Conservation (phyloP, 2,888 invertebrate genomes). For the Podabrus alpinus region DNA sequence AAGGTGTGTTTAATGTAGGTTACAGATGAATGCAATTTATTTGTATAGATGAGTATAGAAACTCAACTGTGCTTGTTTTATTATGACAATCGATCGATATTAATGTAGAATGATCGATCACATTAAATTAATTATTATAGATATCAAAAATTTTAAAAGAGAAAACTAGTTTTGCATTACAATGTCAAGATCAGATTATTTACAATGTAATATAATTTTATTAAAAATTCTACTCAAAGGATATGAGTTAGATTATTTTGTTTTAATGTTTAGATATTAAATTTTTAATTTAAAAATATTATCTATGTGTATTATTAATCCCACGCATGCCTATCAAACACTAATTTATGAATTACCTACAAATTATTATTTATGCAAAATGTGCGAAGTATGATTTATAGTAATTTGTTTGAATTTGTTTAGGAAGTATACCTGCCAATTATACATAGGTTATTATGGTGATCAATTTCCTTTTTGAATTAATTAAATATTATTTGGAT, state of each 20-base stretch:
- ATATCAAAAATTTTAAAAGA: not conserved
- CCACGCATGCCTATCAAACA: not conserved
- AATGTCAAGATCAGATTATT: not conserved
- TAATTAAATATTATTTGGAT: not conserved
- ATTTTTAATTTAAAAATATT: not conserved
- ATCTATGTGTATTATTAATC: not conserved
- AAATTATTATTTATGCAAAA: not conserved
- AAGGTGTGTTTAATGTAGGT: slow-evolving; percentile 23
- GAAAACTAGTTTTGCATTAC: not conserved
- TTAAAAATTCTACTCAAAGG: not conserved
- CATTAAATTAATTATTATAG: not conserved
- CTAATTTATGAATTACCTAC: not conserved
- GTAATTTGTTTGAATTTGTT: not conserved
- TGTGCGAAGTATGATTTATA: not conserved
- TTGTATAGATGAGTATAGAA: slow-evolving; percentile 11
- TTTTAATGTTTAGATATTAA: not conserved
- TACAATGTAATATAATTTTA: not conserved
- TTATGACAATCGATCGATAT: not conserved
- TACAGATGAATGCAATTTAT: slow-evolving; percentile 24
- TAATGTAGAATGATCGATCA: not conserved
- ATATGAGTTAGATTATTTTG: not conserved
- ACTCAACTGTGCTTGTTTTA: slow-evolving; percentile 2
- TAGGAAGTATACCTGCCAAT: not conserved
- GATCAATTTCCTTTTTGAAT: not conserved
- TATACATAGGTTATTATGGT: not conserved